Percentiles rank a stretch among this genome's conserved stretches.
Conservation (phyloP, 2,888 invertebrate species). For the Chymomyza procnemis region DNA sequence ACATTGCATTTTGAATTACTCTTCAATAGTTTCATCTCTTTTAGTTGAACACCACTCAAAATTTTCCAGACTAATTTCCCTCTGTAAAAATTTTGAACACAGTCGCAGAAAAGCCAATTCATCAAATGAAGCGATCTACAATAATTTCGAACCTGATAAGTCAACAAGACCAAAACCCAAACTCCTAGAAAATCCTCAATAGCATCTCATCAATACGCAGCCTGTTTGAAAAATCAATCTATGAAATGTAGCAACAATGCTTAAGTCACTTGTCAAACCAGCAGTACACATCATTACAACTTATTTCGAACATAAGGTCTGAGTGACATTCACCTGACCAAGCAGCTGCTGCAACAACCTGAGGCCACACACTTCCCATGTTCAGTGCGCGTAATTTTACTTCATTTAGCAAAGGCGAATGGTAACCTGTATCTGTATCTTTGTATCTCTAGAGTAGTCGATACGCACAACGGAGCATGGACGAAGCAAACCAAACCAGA, state of each 20-base stretch:
- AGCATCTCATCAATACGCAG: not conserved
- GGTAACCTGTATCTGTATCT: not conserved
- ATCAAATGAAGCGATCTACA: too few relatives aligned
- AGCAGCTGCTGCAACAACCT: conserved; percentile 64
- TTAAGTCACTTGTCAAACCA: conserved; percentile 13
- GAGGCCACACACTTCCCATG: conserved; percentile 27
- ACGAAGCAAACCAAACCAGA: not conserved
- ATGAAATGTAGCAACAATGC: conserved; percentile 41
- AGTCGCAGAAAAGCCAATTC: too few relatives aligned
- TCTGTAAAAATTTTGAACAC: too few relatives aligned
- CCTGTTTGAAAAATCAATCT: not conserved
- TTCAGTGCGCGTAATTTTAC: conserved; percentile 42
- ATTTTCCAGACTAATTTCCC: too few relatives aligned
- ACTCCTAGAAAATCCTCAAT: too few relatives aligned
- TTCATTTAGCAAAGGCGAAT: conserved; percentile 45
- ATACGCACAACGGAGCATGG: too few relatives aligned
- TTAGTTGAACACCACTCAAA: too few relatives aligned
- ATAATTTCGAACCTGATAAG: too few relatives aligned
- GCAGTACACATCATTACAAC: conserved; percentile 16
- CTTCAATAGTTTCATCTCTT: too few relatives aligned
- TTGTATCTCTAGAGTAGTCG: not conserved
- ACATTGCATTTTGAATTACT: too few relatives aligned
- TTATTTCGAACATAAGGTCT: conserved; percentile 5
- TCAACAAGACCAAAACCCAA: too few relatives aligned
- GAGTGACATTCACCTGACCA: not conserved